phyloP scores from a whole-genome alignment of 2,797 vertebrate species.

The Heterohyrax brucei region DNA sequence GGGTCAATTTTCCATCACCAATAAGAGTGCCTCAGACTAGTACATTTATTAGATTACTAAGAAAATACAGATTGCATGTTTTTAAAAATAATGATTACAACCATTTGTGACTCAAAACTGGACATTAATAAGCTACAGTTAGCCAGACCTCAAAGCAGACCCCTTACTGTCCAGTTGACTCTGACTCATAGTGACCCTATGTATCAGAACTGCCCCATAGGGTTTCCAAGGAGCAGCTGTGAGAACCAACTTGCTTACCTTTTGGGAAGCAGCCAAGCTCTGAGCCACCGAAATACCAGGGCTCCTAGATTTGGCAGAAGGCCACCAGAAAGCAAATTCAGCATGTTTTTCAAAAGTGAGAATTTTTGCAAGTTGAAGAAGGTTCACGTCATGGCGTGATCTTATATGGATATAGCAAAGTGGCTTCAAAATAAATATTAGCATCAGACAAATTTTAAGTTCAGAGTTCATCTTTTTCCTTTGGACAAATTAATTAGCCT shows the following conservation, averaged over 20 bases:
- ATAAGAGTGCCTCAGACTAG: constrained; percentile 20
- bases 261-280: too few species aligned
- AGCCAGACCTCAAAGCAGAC: background rate
- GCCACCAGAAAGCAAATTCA: background rate
- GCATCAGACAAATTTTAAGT: background rate
- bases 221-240: too few species aligned
- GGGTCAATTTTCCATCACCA: background rate
- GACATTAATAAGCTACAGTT: background rate
- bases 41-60: background rate
- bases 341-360: background rate
- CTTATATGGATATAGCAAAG: background rate
- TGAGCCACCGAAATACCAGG: too few species aligned
- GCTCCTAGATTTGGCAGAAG: constrained; percentile 17
- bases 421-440: background rate
- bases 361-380: constrained; percentile 59
- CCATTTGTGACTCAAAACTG: constrained; percentile 35
- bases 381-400: too few species aligned
- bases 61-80: constrained; percentile 31
- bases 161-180: too few species aligned
- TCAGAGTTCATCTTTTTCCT: background rate
- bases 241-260: too few species aligned
- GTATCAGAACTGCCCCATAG: too few species aligned
- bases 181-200: too few species aligned
- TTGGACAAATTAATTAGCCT: constrained; percentile 1
- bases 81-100: constrained; percentile 64